A percentile compares a stretch with the other conserved stretches of the same genome.
These are phyloP conservation scores for Manis crassicaudata DNA, from an alignment of 2,797 vertebrate genomes.

Conservation along the genomic window DNA sequence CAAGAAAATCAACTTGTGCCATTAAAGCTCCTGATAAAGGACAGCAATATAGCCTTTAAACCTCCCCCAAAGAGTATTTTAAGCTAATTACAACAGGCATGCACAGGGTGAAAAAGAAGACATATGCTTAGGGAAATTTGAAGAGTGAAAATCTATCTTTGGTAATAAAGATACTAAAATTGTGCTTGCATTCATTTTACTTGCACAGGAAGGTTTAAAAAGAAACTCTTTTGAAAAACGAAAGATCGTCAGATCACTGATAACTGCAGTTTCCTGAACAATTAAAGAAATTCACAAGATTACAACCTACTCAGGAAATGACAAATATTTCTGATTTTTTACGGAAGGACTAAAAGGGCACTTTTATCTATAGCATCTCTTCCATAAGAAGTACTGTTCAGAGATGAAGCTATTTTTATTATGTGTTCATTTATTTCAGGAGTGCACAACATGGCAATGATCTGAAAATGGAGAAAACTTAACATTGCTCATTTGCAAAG, in stretches of 20 bases:
- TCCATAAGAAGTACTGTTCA: conserved; percentile 15
- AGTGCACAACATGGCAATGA: not conserved
- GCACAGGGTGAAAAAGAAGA: not conserved
- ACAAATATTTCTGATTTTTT: conserved; percentile 60
- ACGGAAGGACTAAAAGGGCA: conserved; percentile 56
- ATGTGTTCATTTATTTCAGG: conserved; percentile 49
- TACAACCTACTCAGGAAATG: conserved; percentile 72
- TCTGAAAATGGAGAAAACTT: not conserved
- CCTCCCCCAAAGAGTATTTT: not conserved
- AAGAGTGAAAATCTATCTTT: conserved; percentile 64
- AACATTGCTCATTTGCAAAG: not conserved
- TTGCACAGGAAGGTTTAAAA: conserved; percentile 68
- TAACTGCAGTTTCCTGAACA: conserved; percentile 66
- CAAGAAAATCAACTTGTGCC: not conserved
- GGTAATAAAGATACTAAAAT: conserved; percentile 65
- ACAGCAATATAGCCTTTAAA: not conserved
- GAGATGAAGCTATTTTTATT: conserved; percentile 61
- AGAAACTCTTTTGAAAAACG: conserved; percentile 64
- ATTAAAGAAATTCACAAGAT: conserved; percentile 70
- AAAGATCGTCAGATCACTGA: conserved; percentile 79
- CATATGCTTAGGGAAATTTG: conserved; percentile 40
- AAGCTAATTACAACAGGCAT: not conserved
- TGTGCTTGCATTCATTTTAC: conserved; percentile 37
- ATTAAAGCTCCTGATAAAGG: not conserved
- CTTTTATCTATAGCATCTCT: conserved; percentile 61